phyloP scores from a whole-genome alignment of 2,797 vertebrate species.

The Tenualosa thibaudeaui region DNA sequence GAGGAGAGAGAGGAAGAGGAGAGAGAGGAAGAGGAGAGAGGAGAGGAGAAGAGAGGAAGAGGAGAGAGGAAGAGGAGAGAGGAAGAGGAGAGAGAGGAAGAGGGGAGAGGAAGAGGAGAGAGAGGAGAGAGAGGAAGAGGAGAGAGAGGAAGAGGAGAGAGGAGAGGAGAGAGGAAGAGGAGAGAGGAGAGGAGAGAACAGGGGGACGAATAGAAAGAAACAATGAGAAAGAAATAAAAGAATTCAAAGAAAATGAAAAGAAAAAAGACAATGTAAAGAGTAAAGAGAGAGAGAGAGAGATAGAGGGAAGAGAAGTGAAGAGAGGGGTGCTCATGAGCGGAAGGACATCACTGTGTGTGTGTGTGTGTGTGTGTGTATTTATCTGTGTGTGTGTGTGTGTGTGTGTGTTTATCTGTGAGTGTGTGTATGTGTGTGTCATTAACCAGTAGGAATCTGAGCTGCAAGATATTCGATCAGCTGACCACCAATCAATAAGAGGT shows the following conservation, averaged over 20 bases:
- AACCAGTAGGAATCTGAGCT: conserved; percentile 61
- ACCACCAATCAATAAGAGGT: conserved; percentile 58
- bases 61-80: not conserved
- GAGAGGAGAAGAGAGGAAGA: not conserved
- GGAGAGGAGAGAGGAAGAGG: too few species aligned
- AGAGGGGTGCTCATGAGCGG: too few species aligned
- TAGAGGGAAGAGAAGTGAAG: too few species aligned
- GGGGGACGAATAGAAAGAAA: too few species aligned
- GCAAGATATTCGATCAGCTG: conserved; percentile 62
- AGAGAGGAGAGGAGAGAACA: too few species aligned
- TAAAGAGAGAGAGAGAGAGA: too few species aligned
- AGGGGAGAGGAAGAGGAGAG: too few species aligned
- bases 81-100: not conserved
- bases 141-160: not conserved
- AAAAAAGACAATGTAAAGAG: not conserved
- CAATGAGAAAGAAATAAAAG: too few species aligned
- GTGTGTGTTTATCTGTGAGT: too few species aligned
- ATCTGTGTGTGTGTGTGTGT: too few species aligned
- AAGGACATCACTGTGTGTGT: not conserved
- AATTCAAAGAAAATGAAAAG: too few species aligned
- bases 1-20: not conserved
- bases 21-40: conserved; percentile 23
- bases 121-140: not conserved
- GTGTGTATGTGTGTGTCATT: conserved; percentile 40
- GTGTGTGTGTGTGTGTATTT: not conserved